A percentile compares a stretch with the other conserved stretches of the same genome.
phyloP scores from a whole-genome alignment of 2,888 invertebrate species.

The Muscina levida region DNA sequence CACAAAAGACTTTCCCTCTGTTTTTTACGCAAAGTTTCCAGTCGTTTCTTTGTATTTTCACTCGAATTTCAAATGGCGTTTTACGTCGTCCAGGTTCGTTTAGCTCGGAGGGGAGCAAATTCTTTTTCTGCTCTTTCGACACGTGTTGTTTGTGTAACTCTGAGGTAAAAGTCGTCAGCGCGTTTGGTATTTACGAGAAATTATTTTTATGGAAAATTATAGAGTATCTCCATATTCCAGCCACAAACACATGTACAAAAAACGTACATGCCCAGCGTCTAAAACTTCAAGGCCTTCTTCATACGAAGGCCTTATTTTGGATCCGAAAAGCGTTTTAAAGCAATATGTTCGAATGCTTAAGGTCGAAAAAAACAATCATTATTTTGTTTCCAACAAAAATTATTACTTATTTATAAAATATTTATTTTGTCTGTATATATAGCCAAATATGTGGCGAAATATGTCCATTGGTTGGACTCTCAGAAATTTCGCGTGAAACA shows the following conservation, averaged over 20 bases:
- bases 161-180: conserved; percentile 28
- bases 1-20: conserved; percentile 37
- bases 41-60: conserved; percentile 40
- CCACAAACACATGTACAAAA: not conserved
- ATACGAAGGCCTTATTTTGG: no score
- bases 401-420: no score
- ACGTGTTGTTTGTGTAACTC: conserved; percentile 36
- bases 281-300: no score
- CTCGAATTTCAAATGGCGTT: conserved; percentile 38
- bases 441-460: no score
- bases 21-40: not conserved
- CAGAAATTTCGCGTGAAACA: no score
- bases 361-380: no score
- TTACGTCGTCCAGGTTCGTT: conserved; percentile 23
- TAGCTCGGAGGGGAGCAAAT: conserved; percentile 39
- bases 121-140: not conserved
- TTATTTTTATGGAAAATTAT: conserved; percentile 38
- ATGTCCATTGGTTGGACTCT: no score
- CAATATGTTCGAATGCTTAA: no score
- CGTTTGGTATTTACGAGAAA: conserved; percentile 10
- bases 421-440: no score
- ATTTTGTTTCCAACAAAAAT: no score
- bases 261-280: no score
- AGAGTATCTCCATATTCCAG: conserved; percentile 42
- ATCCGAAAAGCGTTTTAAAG: no score